These are phyloP conservation scores for Tupaia chinensis DNA, from an alignment of 2,113 vertebrate genomes.

Conservation along the genomic window DNA sequence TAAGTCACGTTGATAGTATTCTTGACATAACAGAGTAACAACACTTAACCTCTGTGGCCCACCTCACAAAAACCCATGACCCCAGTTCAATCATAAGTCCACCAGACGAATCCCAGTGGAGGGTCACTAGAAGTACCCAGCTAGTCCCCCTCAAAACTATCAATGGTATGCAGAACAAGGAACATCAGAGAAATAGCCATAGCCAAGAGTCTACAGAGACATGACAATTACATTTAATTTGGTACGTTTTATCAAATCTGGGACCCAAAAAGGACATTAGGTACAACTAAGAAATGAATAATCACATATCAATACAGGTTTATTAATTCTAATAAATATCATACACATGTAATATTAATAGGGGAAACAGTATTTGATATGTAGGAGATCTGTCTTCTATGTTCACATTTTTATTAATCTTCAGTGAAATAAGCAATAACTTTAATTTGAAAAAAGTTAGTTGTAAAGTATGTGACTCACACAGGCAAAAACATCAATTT, in stretches of 20 bases:
- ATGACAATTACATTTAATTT: neutral
- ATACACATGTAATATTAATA: neutral
- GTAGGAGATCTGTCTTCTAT: neutral
- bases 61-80: neutral
- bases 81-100: neutral
- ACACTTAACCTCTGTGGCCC: neutral
- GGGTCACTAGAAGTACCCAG: neutral
- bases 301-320: neutral
- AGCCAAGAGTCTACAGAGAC: neutral
- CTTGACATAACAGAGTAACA: neutral
- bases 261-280: neutral
- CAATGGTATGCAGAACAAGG: neutral
- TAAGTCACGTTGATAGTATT: neutral
- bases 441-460: conserved; percentile 16
- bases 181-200: neutral
- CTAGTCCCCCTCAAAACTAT: neutral
- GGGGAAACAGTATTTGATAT: neutral
- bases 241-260: neutral
- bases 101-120: neutral
- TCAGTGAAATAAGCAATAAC: neutral
- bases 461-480: neutral
- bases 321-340: neutral
- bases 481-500: neutral
- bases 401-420: neutral
- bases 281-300: neutral